Evolutionary conservation across 1,140 invertebrate genomes (phyloP).

Genomic region (Apocrypta bakeri): DNA sequence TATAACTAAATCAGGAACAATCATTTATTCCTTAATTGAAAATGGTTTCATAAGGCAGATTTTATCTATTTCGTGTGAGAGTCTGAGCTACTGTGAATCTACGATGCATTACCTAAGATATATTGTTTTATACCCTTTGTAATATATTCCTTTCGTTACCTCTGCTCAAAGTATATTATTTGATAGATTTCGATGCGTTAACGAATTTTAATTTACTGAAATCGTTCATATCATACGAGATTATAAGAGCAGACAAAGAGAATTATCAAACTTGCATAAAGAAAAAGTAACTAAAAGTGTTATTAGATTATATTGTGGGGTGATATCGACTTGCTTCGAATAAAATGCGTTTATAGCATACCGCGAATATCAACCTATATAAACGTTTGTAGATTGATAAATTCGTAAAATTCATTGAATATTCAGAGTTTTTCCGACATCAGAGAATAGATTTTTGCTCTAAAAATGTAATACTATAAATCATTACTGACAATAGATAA

Average conservation of each 20-base stretch:
- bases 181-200: not conserved
- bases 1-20: constrained; percentile 26
- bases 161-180: not conserved
- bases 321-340: too few relatives aligned
- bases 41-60: not conserved
- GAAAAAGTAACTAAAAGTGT: too few relatives aligned
- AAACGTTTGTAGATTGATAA: too few relatives aligned
- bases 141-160: not conserved
- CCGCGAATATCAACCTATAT: too few relatives aligned
- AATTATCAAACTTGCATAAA: too few relatives aligned
- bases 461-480: not conserved
- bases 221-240: too few relatives aligned
- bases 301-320: too few relatives aligned
- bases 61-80: not conserved
- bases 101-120: too few relatives aligned
- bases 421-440: not conserved
- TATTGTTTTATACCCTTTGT: too few relatives aligned
- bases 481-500: not conserved
- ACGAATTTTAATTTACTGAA: too few relatives aligned
- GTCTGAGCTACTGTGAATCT: not conserved
- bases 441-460: not conserved
- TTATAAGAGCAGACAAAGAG: too few relatives aligned
- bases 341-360: too few relatives aligned
- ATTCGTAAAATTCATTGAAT: not conserved
- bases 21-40: constrained; percentile 46